A percentile compares a stretch with the other conserved stretches of the same genome.
Conservation (phyloP, 2,797 vertebrate species). For the Gymnocypris eckloni region DNA sequence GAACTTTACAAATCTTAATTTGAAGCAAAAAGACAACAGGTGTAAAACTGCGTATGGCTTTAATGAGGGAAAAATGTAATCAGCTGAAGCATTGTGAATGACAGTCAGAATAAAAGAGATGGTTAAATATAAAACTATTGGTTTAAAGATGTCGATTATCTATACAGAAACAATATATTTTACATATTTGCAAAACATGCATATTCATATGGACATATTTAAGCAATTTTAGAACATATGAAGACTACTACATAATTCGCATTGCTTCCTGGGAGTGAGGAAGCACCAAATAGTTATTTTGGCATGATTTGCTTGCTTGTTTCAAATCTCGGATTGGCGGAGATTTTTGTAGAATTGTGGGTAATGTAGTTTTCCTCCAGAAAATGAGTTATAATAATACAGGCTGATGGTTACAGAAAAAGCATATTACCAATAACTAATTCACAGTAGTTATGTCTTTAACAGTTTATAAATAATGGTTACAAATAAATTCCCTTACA, state of each 20-base stretch:
- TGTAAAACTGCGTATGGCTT: background rate
- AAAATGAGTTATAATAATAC: background rate
- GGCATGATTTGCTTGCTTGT: background rate
- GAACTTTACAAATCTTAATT: background rate
- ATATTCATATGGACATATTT: background rate
- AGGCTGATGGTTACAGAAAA: too few species aligned
- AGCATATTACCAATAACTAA: background rate
- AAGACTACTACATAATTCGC: background rate
- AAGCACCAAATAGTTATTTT: background rate
- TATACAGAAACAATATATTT: background rate
- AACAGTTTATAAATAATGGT: background rate
- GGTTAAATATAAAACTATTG: background rate
- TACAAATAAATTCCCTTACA: background rate
- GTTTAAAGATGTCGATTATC: background rate
- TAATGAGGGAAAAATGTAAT: background rate
- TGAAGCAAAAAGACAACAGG: background rate
- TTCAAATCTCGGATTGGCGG: background rate
- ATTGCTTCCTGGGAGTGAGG: background rate
- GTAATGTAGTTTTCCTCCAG: background rate
- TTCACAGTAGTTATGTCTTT: background rate
- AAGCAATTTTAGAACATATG: background rate
- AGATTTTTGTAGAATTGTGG: background rate
- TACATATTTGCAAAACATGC: background rate
- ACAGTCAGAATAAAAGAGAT: background rate
- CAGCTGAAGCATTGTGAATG: background rate